Percentiles rank a stretch among this genome's conserved stretches.
Conservation (phyloP, 1,140 invertebrate species). For the Cataglyphis hispanica region DNA sequence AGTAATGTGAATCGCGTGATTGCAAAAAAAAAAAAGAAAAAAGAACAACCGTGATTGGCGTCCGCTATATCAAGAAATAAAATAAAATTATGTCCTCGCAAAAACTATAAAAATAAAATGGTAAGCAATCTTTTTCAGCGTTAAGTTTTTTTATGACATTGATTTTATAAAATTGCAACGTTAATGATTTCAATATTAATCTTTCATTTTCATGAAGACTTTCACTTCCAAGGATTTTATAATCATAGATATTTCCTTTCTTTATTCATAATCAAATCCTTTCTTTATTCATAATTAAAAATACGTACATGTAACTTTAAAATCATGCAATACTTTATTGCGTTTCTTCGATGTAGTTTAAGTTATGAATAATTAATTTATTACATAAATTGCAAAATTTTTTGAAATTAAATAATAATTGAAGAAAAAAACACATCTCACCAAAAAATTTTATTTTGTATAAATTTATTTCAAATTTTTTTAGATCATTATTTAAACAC, state of each 20-base stretch:
- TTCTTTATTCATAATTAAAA: not conserved
- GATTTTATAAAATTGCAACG: not conserved
- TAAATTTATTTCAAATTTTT: not conserved
- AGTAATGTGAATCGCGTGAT: not conserved
- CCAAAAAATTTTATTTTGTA: not conserved
- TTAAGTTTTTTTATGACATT: not conserved
- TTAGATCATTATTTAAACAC: not conserved
- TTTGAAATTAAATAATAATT: not conserved
- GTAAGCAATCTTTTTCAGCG: not conserved
- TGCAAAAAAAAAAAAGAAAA: not conserved
- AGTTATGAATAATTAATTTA: not conserved
- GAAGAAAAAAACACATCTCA: not conserved
- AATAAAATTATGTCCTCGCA: not conserved
- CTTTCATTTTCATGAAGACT: not conserved
- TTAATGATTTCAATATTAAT: constrained; percentile 13
- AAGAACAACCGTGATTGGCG: not conserved
- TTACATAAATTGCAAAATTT: not conserved
- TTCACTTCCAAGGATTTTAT: too few relatives aligned
- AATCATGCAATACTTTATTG: not conserved
- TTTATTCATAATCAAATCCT: not conserved
- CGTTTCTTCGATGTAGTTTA: not conserved
- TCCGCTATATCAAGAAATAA: not conserved
- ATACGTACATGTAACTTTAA: not conserved
- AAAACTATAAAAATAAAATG: not conserved
- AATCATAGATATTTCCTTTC: not conserved